Conservation (phyloP, 2,888 invertebrate species). For the Meiosimyza platycephala region DNA sequence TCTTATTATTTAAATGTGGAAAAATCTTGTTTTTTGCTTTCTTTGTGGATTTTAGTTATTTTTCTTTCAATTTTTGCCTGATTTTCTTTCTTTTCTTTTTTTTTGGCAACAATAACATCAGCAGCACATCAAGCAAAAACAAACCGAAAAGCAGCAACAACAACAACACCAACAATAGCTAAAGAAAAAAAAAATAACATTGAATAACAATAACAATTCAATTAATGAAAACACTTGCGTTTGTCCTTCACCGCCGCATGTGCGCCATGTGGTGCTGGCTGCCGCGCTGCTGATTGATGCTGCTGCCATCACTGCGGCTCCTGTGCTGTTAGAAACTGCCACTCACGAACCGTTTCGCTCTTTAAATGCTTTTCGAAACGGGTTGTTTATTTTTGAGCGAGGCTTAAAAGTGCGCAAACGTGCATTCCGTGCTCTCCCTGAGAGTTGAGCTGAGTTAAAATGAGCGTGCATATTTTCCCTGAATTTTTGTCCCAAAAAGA, state of each 20-base stretch:
- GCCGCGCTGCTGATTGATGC: too few species aligned
- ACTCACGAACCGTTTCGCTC: too few species aligned
- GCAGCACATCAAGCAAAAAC: background rate
- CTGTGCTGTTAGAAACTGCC: too few species aligned
- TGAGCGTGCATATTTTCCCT: too few species aligned
- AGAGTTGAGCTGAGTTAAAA: too few species aligned
- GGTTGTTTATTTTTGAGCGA: too few species aligned
- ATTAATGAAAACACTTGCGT: constrained; percentile 39
- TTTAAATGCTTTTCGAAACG: too few species aligned
- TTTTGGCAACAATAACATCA: background rate
- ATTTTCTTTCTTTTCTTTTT: background rate
- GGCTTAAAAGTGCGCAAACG: too few species aligned
- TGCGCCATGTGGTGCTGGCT: background rate
- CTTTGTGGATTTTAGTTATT: background rate
- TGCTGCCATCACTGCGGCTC: too few species aligned
- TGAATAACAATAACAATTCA: constrained; percentile 39
- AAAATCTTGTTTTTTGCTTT: background rate
- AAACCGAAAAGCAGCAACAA: background rate
- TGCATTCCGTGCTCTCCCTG: too few species aligned
- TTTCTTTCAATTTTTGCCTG: constrained; percentile 8
- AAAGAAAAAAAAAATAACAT: constrained; percentile 18
- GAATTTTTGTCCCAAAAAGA: too few species aligned
- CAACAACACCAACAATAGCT: constrained; percentile 14
- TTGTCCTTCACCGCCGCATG: constrained; percentile 1
- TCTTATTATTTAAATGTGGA: constrained; percentile 6